These are phyloP conservation scores for Sebastolobus altivelis DNA, from an alignment of 2,797 vertebrate genomes.

Conservation along the genomic window DNA sequence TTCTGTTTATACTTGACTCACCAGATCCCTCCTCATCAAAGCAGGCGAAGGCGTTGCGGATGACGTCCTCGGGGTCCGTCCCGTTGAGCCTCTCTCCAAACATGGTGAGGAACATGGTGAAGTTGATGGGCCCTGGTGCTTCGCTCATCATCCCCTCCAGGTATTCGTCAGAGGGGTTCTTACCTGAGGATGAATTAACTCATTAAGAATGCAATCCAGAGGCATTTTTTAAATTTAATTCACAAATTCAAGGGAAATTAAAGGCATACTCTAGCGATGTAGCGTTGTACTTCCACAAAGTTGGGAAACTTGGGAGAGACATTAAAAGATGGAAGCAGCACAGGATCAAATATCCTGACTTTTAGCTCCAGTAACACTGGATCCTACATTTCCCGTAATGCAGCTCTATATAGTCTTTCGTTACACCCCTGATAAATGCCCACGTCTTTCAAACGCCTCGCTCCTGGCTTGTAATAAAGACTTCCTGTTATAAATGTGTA, in stretches of 20 bases:
- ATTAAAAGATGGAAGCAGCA: neutral
- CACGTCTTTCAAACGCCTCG: neutral
- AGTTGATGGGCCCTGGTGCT: conserved; percentile 98
- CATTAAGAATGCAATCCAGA: neutral
- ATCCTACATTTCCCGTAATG: neutral
- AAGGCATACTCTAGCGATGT: neutral
- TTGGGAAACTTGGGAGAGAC: neutral
- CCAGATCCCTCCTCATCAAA: conserved; percentile 98
- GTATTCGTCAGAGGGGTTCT: conserved; percentile 98
- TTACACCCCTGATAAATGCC: neutral
- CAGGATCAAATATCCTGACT: neutral
- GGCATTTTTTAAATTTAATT: too few species aligned
- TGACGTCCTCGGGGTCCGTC: conserved; percentile 97
- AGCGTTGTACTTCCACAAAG: neutral
- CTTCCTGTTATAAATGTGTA: neutral
- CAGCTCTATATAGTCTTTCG: neutral
- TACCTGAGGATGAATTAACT: conserved; percentile 83
- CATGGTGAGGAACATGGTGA: conserved; percentile 99
- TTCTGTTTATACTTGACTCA: conserved; percentile 55
- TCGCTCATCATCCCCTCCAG: conserved; percentile 99
- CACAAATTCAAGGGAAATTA: neutral
- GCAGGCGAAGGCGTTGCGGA: conserved; percentile 98
- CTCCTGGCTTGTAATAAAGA: neutral
- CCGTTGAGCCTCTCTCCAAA: conserved; percentile 98
- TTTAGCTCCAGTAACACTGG: neutral